Conservation (phyloP, 1,140 invertebrate species). For the Epicauta chinensis region DNA sequence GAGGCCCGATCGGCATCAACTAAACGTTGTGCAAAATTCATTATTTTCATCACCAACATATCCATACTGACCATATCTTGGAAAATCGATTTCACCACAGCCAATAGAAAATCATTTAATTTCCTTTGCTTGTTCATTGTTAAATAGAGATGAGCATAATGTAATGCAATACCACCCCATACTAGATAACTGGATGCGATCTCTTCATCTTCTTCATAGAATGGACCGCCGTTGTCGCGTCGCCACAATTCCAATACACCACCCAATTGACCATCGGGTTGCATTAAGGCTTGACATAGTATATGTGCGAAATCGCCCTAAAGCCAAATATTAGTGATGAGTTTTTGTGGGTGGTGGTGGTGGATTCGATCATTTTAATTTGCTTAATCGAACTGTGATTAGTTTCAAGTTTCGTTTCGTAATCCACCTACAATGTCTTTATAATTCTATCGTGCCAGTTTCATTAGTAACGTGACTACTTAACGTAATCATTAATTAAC, state of each 20-base stretch:
- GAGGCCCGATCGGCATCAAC: constrained; percentile 77
- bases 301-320: constrained; percentile 41
- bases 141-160: constrained; percentile 56
- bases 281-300: constrained; percentile 51
- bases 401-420: too few species aligned
- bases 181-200: constrained; percentile 55
- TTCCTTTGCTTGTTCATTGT: constrained; percentile 58
- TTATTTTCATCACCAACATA: constrained; percentile 72
- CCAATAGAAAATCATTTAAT: constrained; percentile 64
- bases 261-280: constrained; percentile 50
- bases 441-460: too few species aligned
- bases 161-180: constrained; percentile 57
- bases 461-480: too few species aligned
- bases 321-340: too few species aligned
- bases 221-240: constrained; percentile 39
- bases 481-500: too few species aligned
- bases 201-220: constrained; percentile 63
- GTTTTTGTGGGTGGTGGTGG: too few species aligned
- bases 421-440: too few species aligned
- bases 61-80: constrained; percentile 84
- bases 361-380: too few species aligned
- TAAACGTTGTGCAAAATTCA: constrained; percentile 73
- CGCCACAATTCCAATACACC: constrained; percentile 50
- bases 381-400: too few species aligned
- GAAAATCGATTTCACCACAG: constrained; percentile 66